Percentiles rank a stretch among this genome's conserved stretches.
Conservation (phyloP, 2,888 invertebrate species). For the Diploptera punctata region DNA sequence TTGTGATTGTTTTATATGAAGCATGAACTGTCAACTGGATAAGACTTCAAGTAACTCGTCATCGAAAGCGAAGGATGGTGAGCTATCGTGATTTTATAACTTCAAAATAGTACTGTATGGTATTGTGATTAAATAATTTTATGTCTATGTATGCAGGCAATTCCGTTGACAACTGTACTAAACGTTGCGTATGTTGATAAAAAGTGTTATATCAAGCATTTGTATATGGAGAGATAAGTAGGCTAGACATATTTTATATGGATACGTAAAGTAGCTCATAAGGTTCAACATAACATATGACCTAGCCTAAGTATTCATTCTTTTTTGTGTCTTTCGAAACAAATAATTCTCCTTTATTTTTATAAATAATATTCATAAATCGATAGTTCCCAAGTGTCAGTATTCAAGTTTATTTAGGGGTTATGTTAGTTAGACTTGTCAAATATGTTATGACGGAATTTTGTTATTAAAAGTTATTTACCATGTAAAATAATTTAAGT, state of each 20-base stretch:
- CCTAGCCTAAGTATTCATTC: no score
- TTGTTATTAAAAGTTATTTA: no score
- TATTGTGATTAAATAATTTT: background rate
- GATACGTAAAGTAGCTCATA: background rate
- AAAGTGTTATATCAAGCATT: background rate
- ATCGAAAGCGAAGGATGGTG: constrained; percentile 50
- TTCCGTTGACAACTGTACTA: background rate
- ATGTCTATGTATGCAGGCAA: background rate
- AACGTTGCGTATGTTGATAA: background rate
- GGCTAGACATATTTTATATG: background rate
- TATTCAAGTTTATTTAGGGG: no score
- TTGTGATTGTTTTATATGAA: constrained; percentile 53
- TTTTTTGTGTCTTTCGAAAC: no score
- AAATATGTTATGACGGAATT: no score
- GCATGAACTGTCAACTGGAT: constrained; percentile 50
- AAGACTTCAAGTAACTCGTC: constrained; percentile 49
- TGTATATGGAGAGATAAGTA: background rate
- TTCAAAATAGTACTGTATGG: background rate
- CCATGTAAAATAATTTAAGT: no score
- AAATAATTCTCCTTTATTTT: no score
- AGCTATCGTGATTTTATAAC: constrained; percentile 38
- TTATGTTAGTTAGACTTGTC: no score
- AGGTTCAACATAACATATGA: background rate
- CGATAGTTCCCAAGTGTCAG: no score
- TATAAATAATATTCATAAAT: no score